Conservation (phyloP, 2,888 invertebrate genomes). For the Lasioglossum malachurum region DNA sequence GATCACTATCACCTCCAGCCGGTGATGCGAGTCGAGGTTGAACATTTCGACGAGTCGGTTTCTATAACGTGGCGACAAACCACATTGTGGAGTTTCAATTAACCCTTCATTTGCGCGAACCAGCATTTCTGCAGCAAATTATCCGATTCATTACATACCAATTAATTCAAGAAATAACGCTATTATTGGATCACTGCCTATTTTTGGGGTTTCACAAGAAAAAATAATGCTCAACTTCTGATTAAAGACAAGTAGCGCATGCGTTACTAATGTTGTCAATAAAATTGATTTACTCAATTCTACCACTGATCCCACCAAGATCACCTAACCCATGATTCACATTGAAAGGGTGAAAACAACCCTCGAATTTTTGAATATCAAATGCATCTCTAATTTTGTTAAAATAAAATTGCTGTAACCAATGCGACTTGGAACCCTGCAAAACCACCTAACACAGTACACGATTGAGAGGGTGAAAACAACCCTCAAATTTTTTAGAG, state of each 20-base stretch:
- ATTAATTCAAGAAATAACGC: too few species aligned
- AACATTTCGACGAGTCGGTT: constrained; percentile 6
- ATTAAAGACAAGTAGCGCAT: too few species aligned
- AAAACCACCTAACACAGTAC: too few species aligned
- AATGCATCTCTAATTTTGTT: not conserved
- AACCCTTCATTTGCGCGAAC: constrained; percentile 5
- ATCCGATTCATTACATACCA: not conserved
- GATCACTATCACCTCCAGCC: not conserved
- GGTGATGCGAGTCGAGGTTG: not conserved
- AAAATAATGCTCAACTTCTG: too few species aligned
- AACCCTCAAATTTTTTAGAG: too few species aligned
- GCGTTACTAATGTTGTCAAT: too few species aligned
- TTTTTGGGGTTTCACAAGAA: too few species aligned
- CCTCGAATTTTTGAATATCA: too few species aligned
- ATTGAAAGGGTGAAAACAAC: too few species aligned
- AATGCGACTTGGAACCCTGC: not conserved
- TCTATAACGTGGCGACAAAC: not conserved
- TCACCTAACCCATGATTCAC: too few species aligned
- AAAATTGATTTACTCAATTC: not conserved
- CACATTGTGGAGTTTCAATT: constrained; percentile 1
- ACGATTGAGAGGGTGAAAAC: too few species aligned
- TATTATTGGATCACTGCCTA: too few species aligned
- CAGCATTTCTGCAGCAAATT: not conserved
- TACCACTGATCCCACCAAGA: not conserved
- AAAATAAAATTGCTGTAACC: not conserved